These are phyloP conservation scores for Gonatopus flavifemur DNA, from an alignment of 1,140 invertebrate species.

Conservation along the genomic window DNA sequence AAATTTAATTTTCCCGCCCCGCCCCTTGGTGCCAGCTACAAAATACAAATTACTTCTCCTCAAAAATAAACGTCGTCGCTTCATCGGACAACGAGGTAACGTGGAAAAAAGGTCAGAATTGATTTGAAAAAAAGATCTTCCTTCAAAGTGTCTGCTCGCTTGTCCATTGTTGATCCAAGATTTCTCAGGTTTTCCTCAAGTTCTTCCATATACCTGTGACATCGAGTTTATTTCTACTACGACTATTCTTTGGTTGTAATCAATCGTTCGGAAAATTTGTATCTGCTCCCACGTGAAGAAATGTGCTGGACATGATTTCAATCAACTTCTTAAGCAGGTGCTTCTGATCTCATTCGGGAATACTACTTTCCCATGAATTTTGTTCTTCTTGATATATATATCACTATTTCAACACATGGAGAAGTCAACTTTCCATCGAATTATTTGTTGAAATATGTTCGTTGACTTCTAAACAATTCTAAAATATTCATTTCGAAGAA, in stretches of 20 bases:
- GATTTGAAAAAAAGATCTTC: conserved; percentile 51
- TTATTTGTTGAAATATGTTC: no score
- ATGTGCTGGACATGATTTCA: conserved; percentile 48
- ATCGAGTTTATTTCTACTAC: no score
- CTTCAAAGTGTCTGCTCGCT: conserved; percentile 20
- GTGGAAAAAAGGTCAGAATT: conserved; percentile 7
- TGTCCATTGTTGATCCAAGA: conserved; percentile 27
- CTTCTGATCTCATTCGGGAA: no score
- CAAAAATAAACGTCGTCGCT: conserved; percentile 33
- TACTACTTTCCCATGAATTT: conserved; percentile 24
- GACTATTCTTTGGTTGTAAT: conserved; percentile 9
- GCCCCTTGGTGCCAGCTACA: conserved; percentile 28
- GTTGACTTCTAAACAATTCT: no score
- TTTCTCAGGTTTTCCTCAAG: conserved; percentile 18
- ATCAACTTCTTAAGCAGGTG: no score
- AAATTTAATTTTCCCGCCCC: conserved; percentile 44
- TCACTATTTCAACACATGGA: not conserved
- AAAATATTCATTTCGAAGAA: no score
- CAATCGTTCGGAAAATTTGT: conserved; percentile 51
- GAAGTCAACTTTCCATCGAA: no score
- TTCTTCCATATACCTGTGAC: conserved; percentile 26
- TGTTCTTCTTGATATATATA: no score
- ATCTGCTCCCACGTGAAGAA: conserved; percentile 49
- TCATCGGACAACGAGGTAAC: no score
- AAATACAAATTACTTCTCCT: conserved; percentile 41